These are phyloP conservation scores for Clarias pachynema DNA, from an alignment of 2,797 vertebrate species.

Conservation along the genomic window DNA sequence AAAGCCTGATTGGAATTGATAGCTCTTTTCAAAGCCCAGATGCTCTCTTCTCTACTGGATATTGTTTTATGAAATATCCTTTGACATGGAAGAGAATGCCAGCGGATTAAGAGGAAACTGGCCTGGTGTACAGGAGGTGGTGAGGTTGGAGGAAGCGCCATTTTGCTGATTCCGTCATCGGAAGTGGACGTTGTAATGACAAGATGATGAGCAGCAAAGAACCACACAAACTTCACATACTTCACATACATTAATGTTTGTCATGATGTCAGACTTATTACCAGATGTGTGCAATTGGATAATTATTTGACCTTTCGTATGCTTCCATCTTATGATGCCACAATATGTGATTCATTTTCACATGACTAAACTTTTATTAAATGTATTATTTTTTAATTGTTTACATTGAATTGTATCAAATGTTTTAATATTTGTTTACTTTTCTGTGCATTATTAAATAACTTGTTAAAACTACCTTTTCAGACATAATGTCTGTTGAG, in stretches of 20 bases:
- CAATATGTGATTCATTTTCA: neutral
- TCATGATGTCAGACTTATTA: neutral
- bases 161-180: conserved; percentile 14
- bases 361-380: neutral
- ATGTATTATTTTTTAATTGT: neutral
- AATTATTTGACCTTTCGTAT: neutral
- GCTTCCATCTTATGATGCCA: neutral
- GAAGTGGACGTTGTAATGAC: neutral
- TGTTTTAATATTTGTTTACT: neutral
- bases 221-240: neutral
- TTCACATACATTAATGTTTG: neutral
- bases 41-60: conserved; percentile 66
- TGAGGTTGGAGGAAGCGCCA: neutral
- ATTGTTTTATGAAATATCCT: conserved; percentile 75
- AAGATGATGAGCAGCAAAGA: neutral
- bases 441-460: neutral
- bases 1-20: conserved; percentile 79
- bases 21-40: conserved; percentile 68
- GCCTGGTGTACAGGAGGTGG: conserved; percentile 51
- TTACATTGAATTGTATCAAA: neutral
- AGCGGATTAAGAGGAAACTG: conserved; percentile 68
- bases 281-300: neutral
- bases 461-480: neutral
- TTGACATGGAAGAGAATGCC: conserved; percentile 67
- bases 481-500: neutral